These are phyloP conservation scores for Eurytoma californica DNA, from an alignment of 2,888 invertebrate genomes.

Conservation along the genomic window DNA sequence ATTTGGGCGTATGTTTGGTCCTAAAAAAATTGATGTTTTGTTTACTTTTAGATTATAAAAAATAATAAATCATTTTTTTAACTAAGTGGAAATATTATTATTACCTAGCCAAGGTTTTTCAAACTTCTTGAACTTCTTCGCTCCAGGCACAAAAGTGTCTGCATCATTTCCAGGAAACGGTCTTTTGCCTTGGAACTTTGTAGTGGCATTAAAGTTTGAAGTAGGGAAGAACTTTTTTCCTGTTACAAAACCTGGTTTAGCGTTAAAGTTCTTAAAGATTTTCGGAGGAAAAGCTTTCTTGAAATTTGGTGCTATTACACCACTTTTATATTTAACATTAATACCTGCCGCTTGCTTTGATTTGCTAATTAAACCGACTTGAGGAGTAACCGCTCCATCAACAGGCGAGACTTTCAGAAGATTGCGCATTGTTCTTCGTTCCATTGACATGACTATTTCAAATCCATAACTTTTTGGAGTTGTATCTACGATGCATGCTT, in stretches of 20 bases:
- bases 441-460: slow-evolving; percentile 71
- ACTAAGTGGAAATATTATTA: not conserved
- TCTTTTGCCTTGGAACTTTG: slow-evolving; percentile 51
- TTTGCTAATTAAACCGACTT: slow-evolving; percentile 55
- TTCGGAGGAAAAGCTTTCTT: slow-evolving; percentile 43
- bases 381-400: slow-evolving; percentile 8
- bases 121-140: slow-evolving; percentile 49
- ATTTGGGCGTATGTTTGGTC: slow-evolving; percentile 48
- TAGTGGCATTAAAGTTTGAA: slow-evolving; percentile 4
- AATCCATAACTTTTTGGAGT: slow-evolving; percentile 69
- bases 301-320: slow-evolving; percentile 20
- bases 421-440: slow-evolving; percentile 67
- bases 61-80: not conserved
- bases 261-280: slow-evolving; percentile 39
- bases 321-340: slow-evolving; percentile 43
- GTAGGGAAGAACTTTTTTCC: slow-evolving; percentile 49
- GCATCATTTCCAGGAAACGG: slow-evolving; percentile 41
- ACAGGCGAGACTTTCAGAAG: slow-evolving; percentile 56
- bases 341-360: slow-evolving; percentile 53
- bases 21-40: slow-evolving; percentile 21
- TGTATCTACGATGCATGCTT: slow-evolving; percentile 71
- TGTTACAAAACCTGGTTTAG: slow-evolving; percentile 35
- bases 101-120: slow-evolving; percentile 53
- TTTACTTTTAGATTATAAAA: not conserved
- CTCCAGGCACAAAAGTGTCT: slow-evolving; percentile 37